Base-by-base conservation (phyloP, 2,113 vertebrate species). In the Oreochromis niloticus region DNA sequence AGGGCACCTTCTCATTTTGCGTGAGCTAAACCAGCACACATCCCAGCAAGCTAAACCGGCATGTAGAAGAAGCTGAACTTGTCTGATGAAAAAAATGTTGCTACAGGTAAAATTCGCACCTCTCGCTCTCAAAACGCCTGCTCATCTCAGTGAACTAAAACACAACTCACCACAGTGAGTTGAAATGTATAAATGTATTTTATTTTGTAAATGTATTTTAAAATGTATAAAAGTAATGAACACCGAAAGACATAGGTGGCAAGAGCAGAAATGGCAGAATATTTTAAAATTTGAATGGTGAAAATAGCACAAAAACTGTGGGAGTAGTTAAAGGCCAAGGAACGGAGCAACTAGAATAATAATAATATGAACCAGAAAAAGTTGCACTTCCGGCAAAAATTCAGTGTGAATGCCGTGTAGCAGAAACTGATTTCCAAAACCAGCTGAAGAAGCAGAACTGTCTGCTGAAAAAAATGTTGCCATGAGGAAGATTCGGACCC, bases 331-430 rank as follows among this genome's bases (percentile, higher is more conserved):
- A 57, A 57, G 22, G 55, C 22, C 22, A 13, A 56, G 24, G 0
- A 57, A 57, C 0, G 0, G 24, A 27, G 55, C 24, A 57, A 14
- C 22, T 57, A 57, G 22, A 57, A 57, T 27, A 57, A 57, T 57
- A 57, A 57, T 27, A 57, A 14, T 14, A 57, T 27, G 0, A 57
- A 57, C 12, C 55, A 57, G 55, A 57, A 57, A 57, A 57, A 14
- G 55, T 57, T 27, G 1, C 6, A 13, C 1, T 56, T 56, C 0
- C 54, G 24, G 22, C 6, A 0, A 27, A 27, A 56, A 4, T 56
- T 56, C 55, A 56, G 55, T 27, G 55, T 56, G 55, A 56, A 56
- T 7, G 22, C 55, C 0, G 4, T 27, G 22, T 57, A 27, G 55
- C 22, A 57, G 55, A 57, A 57, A 57, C 12, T 27, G 22, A 57